Conservation (phyloP, 2,113 vertebrate genomes). For the Bos javanicus region DNA sequence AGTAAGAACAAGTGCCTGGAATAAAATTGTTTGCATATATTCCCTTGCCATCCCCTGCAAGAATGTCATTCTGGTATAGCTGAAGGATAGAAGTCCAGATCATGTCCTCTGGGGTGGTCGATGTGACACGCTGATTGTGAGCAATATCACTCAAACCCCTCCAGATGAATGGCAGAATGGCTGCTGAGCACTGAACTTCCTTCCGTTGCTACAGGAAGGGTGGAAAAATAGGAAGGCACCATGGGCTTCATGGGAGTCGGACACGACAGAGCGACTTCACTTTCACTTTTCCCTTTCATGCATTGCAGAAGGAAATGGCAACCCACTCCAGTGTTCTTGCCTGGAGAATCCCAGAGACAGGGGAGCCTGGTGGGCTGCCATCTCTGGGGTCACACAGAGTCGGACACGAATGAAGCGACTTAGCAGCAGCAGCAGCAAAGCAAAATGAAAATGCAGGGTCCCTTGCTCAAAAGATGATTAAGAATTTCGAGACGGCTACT, state of each 20-base stretch:
- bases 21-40: not conserved
- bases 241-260: no score
- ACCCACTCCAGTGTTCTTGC: no score
- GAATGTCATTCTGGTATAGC: not conserved
- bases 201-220: no score
- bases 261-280: no score
- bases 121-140: not conserved
- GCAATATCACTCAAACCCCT: not conserved
- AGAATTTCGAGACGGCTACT: rapidly evolving
- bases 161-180: not conserved
- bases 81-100: not conserved
- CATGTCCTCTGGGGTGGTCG: rapidly evolving
- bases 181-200: not conserved
- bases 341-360: no score
- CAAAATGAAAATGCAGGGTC: not conserved
- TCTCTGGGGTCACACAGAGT: no score
- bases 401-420: no score
- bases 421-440: not conserved
- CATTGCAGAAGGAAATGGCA: no score
- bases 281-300: no score
- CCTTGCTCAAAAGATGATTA: not conserved
- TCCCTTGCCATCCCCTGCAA: no score
- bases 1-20: not conserved
- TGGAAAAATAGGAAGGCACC: not conserved
- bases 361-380: no score